These are phyloP conservation scores for Clarias gariepinus DNA, from an alignment of 2,113 vertebrate genomes.

Conservation along the genomic window DNA sequence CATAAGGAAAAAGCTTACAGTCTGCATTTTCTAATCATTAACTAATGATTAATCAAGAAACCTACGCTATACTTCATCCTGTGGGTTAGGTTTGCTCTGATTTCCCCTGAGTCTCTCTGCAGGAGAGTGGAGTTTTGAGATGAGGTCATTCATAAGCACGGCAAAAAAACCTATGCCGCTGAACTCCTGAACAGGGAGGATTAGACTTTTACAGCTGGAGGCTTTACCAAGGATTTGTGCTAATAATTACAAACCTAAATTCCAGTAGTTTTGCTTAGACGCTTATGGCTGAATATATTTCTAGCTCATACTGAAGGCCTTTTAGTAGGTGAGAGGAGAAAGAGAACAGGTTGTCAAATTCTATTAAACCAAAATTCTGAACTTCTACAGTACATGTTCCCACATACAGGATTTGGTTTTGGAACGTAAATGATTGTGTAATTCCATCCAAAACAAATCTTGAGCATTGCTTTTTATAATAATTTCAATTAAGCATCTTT, in stretches of 20 bases:
- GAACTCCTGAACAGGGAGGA: conserved; percentile 39
- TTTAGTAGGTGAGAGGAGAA: not conserved
- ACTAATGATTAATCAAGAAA: conserved; percentile 28
- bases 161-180: conserved; percentile 27
- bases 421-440: not conserved
- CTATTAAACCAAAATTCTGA: not conserved
- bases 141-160: conserved; percentile 39
- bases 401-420: too few species aligned
- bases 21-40: conserved; percentile 13
- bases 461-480: not conserved
- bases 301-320: not conserved
- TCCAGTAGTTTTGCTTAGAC: conserved; percentile 29
- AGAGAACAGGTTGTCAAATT: not conserved
- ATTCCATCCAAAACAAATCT: not conserved
- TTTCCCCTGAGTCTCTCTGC: conserved; percentile 25
- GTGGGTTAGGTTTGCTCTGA: conserved; percentile 19
- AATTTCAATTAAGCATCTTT: not conserved
- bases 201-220: conserved; percentile 40
- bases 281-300: conserved; percentile 22
- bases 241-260: conserved; percentile 45
- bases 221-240: conserved; percentile 40
- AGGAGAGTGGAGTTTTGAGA: conserved; percentile 19
- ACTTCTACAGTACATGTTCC: not conserved
- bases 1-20: not conserved
- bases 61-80: conserved; percentile 28